Conservation (phyloP, 2,113 vertebrate genomes). For the Saccopteryx bilineata region DNA sequence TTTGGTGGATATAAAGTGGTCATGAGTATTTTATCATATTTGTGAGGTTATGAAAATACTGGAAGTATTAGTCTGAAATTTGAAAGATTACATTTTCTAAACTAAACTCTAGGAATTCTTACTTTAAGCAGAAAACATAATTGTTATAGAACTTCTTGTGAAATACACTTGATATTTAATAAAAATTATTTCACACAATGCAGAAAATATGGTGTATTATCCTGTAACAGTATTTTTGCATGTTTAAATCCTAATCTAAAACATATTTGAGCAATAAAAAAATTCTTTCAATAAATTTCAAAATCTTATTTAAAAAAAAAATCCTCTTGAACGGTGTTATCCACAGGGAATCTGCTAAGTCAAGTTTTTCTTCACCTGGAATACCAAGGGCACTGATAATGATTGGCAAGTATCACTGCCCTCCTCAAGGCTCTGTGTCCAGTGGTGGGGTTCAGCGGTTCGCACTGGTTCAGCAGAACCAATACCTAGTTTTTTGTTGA, state of each 20-base stretch:
- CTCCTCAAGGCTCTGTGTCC: not conserved
- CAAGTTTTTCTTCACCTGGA: not conserved
- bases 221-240: conserved; percentile 61
- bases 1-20: conserved; percentile 82
- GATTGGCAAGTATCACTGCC: not conserved
- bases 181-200: conserved; percentile 77
- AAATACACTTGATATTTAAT: conserved; percentile 74
- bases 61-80: conserved; percentile 77
- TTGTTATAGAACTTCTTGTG: conserved; percentile 69
- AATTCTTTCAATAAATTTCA: conserved; percentile 66
- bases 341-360: not conserved
- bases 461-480: too few relatives aligned
- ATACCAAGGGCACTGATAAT: too few relatives aligned
- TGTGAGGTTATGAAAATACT: conserved; percentile 78
- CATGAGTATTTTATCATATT: conserved; percentile 86
- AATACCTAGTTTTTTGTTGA: too few relatives aligned
- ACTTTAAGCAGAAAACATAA: conserved; percentile 69
- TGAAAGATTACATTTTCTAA: conserved; percentile 83
- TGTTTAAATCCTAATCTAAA: conserved; percentile 71
- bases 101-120: conserved; percentile 74
- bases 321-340: not conserved
- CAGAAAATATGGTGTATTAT: conserved; percentile 75
- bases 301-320: conserved; percentile 52
- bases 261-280: conserved; percentile 42
- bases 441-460: too few relatives aligned